Conservation (phyloP, 1,140 invertebrate genomes). For the Eumaeus atala region DNA sequence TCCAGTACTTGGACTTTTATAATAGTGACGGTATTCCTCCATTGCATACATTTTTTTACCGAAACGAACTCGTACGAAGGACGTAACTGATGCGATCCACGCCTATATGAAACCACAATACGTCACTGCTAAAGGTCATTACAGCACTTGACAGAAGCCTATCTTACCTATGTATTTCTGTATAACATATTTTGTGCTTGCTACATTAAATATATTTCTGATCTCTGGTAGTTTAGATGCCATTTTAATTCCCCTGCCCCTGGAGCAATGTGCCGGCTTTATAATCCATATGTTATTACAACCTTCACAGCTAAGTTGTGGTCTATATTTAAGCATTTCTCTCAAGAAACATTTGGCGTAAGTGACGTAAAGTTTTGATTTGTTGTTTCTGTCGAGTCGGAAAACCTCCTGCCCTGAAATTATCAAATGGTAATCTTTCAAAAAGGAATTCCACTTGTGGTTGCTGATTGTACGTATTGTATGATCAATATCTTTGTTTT, state of each 20-base stretch:
- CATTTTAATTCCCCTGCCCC: constrained; percentile 88
- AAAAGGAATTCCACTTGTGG: constrained; percentile 83
- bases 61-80: no score
- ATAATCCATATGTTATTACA: constrained; percentile 93
- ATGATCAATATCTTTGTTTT: constrained; percentile 74
- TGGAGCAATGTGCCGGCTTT: constrained; percentile 90
- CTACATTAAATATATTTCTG: constrained; percentile 76
- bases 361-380: constrained; percentile 68
- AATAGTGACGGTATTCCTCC: no score
- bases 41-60: no score
- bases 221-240: constrained; percentile 77
- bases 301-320: constrained; percentile 83
- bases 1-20: no score
- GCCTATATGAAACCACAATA: no score
- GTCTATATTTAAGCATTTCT: constrained; percentile 77
- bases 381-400: constrained; percentile 57
- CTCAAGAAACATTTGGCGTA: constrained; percentile 76
- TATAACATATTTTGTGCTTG: constrained; percentile 82
- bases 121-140: no score
- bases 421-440: constrained; percentile 75
- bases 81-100: no score
- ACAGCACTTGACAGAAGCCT: neutral
- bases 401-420: constrained; percentile 61
- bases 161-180: constrained; percentile 93
- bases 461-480: constrained; percentile 47